Conservation (phyloP, 37 sponge, comb jelly and placozoan species). For the Crambe crambe region DNA sequence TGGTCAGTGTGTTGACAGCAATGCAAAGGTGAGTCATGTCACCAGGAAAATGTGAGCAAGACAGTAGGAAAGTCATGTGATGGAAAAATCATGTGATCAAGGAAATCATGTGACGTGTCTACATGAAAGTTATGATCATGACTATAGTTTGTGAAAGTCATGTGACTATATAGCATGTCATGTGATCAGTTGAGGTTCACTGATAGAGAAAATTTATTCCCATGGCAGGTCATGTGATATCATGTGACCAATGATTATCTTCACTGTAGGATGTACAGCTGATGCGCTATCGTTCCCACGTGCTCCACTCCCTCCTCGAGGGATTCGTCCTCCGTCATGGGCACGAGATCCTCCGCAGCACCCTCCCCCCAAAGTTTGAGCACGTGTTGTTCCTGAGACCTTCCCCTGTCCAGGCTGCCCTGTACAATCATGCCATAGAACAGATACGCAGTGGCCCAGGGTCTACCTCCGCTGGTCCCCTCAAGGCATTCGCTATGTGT, state of each 20-base stretch:
- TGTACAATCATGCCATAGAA: slow-evolving; percentile 61
- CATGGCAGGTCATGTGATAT: too few species aligned
- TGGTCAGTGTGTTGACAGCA: slow-evolving; percentile 97
- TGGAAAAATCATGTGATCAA: too few species aligned
- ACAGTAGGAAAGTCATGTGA: too few species aligned
- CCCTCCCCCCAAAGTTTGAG: slow-evolving; percentile 87
- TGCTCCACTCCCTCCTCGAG: slow-evolving; percentile 61
- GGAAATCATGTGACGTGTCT: not conserved
- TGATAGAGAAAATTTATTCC: too few species aligned
- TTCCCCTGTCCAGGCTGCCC: slow-evolving; percentile 63
- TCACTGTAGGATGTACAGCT: slow-evolving; percentile 64
- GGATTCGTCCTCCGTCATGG: slow-evolving; percentile 80
- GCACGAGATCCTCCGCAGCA: slow-evolving; percentile 76
- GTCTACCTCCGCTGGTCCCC: slow-evolving; percentile 31
- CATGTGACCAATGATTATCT: not conserved
- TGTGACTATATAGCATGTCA: too few species aligned
- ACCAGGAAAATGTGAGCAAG: not conserved
- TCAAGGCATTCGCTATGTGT: slow-evolving; percentile 86
- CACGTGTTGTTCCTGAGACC: slow-evolving; percentile 76
- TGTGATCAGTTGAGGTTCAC: too few species aligned
- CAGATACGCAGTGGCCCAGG: slow-evolving; percentile 20
- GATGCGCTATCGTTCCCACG: slow-evolving; percentile 72
- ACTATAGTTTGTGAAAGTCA: too few species aligned
- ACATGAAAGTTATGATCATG: too few species aligned
- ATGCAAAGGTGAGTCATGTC: slow-evolving; percentile 53